Conservation (phyloP, 2,797 vertebrate species). For the Hydrolagus colliei region DNA sequence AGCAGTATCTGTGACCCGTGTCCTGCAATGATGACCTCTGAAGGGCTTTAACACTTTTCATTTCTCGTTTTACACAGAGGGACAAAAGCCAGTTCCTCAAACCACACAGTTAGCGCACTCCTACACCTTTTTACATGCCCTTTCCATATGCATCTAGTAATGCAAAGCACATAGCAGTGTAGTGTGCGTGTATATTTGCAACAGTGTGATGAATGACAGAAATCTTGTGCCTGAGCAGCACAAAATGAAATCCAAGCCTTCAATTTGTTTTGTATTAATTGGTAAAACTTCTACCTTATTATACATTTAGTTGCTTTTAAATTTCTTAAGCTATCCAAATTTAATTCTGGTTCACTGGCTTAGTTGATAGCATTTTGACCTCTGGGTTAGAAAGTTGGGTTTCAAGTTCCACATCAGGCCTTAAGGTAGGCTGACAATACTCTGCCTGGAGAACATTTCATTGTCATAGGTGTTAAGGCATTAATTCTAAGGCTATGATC, state of each 20-base stretch:
- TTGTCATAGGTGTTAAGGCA: too few species aligned
- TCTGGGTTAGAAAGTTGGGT: too few species aligned
- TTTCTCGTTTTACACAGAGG: neutral
- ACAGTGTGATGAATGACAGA: neutral
- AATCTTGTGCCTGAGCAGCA: neutral
- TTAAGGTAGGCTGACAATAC: too few species aligned
- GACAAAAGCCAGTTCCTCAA: neutral
- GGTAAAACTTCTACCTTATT: neutral
- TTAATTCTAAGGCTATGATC: neutral
- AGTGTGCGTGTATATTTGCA: neutral
- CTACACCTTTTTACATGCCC: neutral
- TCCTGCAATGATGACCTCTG: too few species aligned
- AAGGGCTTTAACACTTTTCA: neutral
- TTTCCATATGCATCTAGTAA: neutral
- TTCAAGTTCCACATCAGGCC: too few species aligned
- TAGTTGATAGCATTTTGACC: too few species aligned
- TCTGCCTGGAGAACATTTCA: too few species aligned
- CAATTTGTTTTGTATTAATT: neutral
- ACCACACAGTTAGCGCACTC: neutral
- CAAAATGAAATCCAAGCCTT: neutral
- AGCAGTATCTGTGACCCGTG: too few species aligned
- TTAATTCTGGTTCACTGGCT: too few species aligned
- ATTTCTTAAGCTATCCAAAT: neutral
- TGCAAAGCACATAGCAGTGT: neutral
- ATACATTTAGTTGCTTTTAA: neutral